Evolutionary conservation across 2,113 vertebrate genomes (phyloP).

Genomic region (Euleptes europaea): DNA sequence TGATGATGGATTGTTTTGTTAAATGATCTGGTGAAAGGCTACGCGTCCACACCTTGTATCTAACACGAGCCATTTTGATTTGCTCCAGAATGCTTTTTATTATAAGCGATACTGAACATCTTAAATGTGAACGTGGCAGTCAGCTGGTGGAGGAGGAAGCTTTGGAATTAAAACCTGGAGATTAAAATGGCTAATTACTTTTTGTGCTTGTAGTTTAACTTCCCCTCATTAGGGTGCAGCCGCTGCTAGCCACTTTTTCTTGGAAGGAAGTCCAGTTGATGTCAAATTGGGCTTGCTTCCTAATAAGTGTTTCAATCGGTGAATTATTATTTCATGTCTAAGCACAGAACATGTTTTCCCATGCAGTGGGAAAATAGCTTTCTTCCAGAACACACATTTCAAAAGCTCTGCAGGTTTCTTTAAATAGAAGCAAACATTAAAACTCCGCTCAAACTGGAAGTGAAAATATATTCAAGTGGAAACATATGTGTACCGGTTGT

Average conservation of each 20-base stretch:
- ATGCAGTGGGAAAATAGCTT: not conserved
- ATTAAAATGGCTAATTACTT: not conserved
- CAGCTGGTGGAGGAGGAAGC: not conserved
- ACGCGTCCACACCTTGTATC: not conserved
- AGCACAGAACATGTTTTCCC: not conserved
- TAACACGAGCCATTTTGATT: not conserved
- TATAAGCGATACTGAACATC: not conserved
- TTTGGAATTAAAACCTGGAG: not conserved
- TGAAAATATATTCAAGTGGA: slow-evolving; percentile 2
- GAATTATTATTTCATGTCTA: not conserved
- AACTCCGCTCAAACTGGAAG: slow-evolving; percentile 2
- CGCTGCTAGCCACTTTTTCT: not conserved
- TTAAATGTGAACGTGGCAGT: not conserved
- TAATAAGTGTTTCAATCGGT: not conserved
- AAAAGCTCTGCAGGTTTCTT: not conserved
- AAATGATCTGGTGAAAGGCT: slow-evolving; percentile 49
- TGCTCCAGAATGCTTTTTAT: not conserved
- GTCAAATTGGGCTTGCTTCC: not conserved
- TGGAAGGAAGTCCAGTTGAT: not conserved
- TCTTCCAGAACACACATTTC: not conserved
- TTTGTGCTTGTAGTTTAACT: not conserved
- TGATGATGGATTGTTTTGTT: slow-evolving; percentile 17
- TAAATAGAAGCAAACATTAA: not conserved
- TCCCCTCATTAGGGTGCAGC: fast-evolving
- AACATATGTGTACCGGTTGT: not conserved